Evolutionary conservation across 2,113 vertebrate species (phyloP).

Genomic region (Apeltes quadracus): DNA sequence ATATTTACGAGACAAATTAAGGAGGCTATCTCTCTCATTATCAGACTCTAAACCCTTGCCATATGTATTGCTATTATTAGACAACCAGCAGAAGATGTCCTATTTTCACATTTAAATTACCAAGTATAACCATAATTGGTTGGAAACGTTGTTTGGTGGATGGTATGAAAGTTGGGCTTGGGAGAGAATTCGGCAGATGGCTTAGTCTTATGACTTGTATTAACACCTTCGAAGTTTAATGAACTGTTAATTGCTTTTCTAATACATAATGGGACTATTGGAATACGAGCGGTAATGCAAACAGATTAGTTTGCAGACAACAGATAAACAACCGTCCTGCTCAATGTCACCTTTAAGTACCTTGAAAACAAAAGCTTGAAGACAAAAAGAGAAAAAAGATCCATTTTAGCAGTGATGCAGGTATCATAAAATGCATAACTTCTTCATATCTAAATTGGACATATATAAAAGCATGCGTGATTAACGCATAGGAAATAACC

Average conservation of each 20-base stretch:
- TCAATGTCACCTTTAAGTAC: constrained; percentile 84
- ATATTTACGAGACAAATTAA: constrained; percentile 82
- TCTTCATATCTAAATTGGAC: not conserved
- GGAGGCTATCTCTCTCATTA: constrained; percentile 79
- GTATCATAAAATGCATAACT: constrained; percentile 20
- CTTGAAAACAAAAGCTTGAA: constrained; percentile 68
- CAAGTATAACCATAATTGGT: constrained; percentile 81
- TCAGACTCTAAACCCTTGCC: constrained; percentile 76
- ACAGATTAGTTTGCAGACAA: constrained; percentile 81
- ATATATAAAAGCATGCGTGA: not conserved
- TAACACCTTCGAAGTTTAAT: constrained; percentile 84
- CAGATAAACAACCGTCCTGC: constrained; percentile 76
- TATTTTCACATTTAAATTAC: constrained; percentile 82
- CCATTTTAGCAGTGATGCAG: not conserved
- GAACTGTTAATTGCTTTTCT: constrained; percentile 86
- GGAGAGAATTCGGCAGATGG: constrained; percentile 83
- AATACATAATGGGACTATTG: constrained; percentile 81
- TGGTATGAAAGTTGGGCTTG: constrained; percentile 72
- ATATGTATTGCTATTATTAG: constrained; percentile 83
- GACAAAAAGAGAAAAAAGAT: constrained; percentile 32
- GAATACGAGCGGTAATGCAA: constrained; percentile 80
- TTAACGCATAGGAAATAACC: not conserved
- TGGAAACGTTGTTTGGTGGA: constrained; percentile 76
- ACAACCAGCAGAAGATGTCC: constrained; percentile 76
- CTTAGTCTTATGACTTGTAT: constrained; percentile 84